phyloP scores from a whole-genome alignment of 1,140 invertebrate genomes.

The Parasteatoda tepidariorum region DNA sequence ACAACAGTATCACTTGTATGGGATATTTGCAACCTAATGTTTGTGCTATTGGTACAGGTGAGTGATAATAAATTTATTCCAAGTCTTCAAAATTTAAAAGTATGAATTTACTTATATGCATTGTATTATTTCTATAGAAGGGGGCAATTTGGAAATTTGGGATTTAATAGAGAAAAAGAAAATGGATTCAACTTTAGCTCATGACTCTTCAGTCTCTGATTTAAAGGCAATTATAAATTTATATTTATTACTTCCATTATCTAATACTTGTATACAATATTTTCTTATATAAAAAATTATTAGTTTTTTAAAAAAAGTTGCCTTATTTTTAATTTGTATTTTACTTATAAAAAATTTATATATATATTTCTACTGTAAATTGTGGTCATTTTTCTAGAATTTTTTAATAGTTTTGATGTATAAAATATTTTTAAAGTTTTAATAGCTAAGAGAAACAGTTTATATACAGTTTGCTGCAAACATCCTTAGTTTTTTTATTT shows the following conservation, averaged over 20 bases:
- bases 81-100: background rate
- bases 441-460: too few relatives aligned
- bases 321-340: background rate
- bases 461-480: too few relatives aligned
- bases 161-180: conserved; percentile 17
- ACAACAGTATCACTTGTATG: conserved; percentile 40
- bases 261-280: background rate
- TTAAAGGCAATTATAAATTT: conserved; percentile 15
- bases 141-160: conserved; percentile 49
- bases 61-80: conserved; percentile 4
- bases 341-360: too few relatives aligned
- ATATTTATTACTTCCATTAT: background rate
- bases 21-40: background rate
- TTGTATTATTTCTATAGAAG: conserved; percentile 21
- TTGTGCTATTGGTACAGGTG: conserved; percentile 41
- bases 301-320: background rate
- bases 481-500: background rate
- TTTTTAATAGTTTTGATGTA: too few relatives aligned
- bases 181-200: conserved; percentile 26
- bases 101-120: background rate
- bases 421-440: too few relatives aligned
- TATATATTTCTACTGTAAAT: too few relatives aligned
- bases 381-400: too few relatives aligned
- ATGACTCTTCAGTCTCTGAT: conserved; percentile 25
- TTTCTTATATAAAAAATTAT: background rate